Evolutionary conservation across 2,888 invertebrate genomes (phyloP), one percentile per base, ranked within the genome.

Genomic region (Leptinotarsa haldemani): DNA sequence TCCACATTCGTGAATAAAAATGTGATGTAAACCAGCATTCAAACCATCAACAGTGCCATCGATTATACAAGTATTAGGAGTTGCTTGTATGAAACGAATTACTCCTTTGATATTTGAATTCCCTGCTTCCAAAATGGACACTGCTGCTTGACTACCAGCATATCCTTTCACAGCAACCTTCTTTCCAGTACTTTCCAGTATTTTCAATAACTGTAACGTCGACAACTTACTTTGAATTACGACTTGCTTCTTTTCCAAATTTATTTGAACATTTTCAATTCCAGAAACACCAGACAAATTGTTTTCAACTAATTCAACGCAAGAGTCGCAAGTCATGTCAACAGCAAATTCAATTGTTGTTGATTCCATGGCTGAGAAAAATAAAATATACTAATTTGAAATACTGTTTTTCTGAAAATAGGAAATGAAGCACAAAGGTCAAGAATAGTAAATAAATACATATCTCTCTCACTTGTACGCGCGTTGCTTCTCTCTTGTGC

Each of bases 41-140:
- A 97, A 88, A 0, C 95, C 95, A 87, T 97, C 96, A 3, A 97
- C 88, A 2, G 94, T 94, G 0, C 97, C 97, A 84, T 97, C 97
- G 3, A 96, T 90, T 0, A 97, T 89, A 68, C 94, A 92, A 0
- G 87, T 88, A 58, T 90, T 86, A 18, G 90, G 88, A 77, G 87
- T 83, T 0, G 89, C 86, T 87, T 95, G 93, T 56, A 92, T 90
- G 84, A 97, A 94, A 73, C 97, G 87, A 7, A 96, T 90, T 18
- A 97, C 93, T 0, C 97, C 97, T 82, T 92, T 88, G 3, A 94
- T 88, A 47, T 79, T 75, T 65, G 74, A 20, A 16, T 78, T 75
- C 7, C 86, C 85, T 4, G 87, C 85, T 69, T 90, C 90, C 73
- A 96, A 90, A 82, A 95, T 93, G 0, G 95, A 95, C 1, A 96